phyloP scores from a whole-genome alignment of 2,888 invertebrate genomes.

The Nemurella pictetii region DNA sequence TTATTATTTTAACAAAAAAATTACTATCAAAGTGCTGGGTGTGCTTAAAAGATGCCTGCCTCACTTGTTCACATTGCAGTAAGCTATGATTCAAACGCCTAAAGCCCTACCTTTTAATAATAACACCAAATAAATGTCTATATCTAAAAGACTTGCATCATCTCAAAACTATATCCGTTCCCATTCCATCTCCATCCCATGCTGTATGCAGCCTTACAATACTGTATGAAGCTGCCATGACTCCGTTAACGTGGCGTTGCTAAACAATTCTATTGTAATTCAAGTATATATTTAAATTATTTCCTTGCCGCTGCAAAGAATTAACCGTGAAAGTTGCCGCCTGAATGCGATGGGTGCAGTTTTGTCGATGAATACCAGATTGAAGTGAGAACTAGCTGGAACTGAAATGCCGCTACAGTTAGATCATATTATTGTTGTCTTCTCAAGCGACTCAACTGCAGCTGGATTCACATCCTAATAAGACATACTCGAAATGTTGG shows the following conservation, averaged over 20 bases:
- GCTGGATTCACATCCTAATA: no score
- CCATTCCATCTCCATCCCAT: not conserved
- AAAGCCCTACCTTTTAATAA: not conserved
- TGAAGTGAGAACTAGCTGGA: no score
- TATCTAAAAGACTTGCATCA: not conserved
- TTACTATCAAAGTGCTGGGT: no score
- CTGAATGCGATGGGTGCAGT: not conserved
- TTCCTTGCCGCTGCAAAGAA: not conserved
- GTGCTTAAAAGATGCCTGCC: no score
- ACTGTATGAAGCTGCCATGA: not conserved
- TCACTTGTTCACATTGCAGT: no score
- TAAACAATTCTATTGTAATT: not conserved
- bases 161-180: not conserved
- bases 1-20: no score
- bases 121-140: not conserved
- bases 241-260: not conserved
- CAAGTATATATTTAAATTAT: not conserved
- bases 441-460: not conserved
- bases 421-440: not conserved
- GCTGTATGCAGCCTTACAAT: not conserved
- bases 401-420: not conserved
- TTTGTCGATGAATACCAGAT: not conserved
- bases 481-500: no score
- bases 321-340: not conserved
- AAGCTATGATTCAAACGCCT: not conserved